Percentiles rank a stretch among this genome's conserved stretches.
Conservation (phyloP, 2,113 vertebrate species). For the Muntiacus muntjak region DNA sequence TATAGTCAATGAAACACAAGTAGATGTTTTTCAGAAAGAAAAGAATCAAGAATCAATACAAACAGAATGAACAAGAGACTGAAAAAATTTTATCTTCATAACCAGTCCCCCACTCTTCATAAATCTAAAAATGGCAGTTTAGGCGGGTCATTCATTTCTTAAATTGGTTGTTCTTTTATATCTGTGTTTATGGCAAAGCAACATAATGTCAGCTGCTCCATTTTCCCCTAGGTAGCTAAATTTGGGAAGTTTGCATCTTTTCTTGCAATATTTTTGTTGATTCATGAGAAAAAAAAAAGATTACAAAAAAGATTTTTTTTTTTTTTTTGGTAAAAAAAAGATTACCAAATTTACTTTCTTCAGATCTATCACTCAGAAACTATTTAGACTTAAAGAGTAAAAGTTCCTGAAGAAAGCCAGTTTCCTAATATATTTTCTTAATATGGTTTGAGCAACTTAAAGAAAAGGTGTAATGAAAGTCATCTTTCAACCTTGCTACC, state of each 20-base stretch:
- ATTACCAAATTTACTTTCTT: neutral
- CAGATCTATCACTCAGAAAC: neutral
- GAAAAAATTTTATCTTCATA: neutral
- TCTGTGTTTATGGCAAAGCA: neutral
- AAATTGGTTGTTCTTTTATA: neutral
- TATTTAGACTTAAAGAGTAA: neutral
- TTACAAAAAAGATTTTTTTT: neutral
- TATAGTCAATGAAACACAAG: neutral
- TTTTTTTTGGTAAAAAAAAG: too few relatives aligned
- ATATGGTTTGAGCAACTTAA: neutral
- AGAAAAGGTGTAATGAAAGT: conserved; percentile 51
- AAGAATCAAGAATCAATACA: neutral
- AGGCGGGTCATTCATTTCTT: neutral
- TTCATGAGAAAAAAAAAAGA: neutral
- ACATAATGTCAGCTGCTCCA: neutral
- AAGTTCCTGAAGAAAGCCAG: conserved; percentile 15
- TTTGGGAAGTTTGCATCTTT: neutral
- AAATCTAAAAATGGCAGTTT: neutral
- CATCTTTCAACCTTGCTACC: conserved; percentile 43
- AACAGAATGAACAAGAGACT: neutral
- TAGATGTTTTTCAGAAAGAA: neutral
- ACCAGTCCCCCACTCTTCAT: neutral
- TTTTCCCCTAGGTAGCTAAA: neutral
- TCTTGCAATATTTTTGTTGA: neutral
- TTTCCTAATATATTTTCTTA: neutral